Base-by-base conservation (phyloP, 2,113 vertebrate genomes). In the Pachycephala philippinensis region DNA sequence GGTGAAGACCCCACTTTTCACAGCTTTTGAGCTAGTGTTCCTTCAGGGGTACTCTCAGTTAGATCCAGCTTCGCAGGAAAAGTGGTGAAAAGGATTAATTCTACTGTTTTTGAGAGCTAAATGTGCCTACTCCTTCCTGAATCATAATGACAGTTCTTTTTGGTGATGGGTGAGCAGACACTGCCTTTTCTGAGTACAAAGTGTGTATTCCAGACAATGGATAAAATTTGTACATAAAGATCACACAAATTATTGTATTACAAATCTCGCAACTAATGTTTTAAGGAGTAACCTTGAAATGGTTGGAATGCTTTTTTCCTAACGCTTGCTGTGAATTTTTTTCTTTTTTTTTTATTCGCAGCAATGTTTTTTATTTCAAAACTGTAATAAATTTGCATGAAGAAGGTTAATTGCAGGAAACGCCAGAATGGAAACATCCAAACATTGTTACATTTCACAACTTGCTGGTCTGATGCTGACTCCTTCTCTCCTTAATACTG, bases 351-450 rank as follows among this genome's bases (percentile, higher is more conserved):
- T 88, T 75, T 27, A 53, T 89, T 80, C 12, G 4, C 44, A 84
- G 17, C n/a, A 49, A 11, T 30, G 21, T 77, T 69, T 64, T n/a
- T 84, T 83, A 71, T 78, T 80, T 33, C 75, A 83, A 86, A 94
- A 68, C 75, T 92, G 44, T 87, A 84, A 92, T 47, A 83, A 88
- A 93, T 94, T 93, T 90, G 39, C 86, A 69, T 92, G 81, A 80
- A 59, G 80, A 66, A 84, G 86, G 83, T 84, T 93, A 95, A 92
- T 89, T 86, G 39, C 52, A 40, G 53, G 68, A 93, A 84, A 89
- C 7, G 1, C 31, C 72, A 77, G 84, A 74, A 88, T 39, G 59
- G 59, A 86, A 96, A 86, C 71, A 63, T 86, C 80, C 78, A 87
- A 69, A 31, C 39, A 30, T 72, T 80, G 63, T 84, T 94, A 42